Percentiles rank a stretch among this genome's conserved stretches.
Evolutionary conservation across 2,888 invertebrate species (phyloP).

Genomic region (Tipula lateralis): DNA sequence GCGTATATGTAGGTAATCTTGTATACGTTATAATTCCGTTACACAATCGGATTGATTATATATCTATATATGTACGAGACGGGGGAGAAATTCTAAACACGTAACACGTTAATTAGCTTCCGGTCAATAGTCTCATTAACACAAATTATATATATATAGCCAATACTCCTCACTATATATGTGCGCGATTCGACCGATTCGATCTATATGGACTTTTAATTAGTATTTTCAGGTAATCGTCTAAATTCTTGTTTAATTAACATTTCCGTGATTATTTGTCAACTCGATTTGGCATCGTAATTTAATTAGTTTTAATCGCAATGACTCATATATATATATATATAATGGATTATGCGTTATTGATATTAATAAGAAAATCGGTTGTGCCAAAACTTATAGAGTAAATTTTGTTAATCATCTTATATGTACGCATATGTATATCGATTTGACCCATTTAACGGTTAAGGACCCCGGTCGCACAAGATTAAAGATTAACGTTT

Average conservation of each 20-base stretch:
- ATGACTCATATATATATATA: not conserved
- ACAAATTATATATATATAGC: not conserved
- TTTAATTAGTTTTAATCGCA: not conserved
- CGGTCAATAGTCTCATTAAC: conserved; percentile 13
- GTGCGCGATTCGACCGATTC: not conserved
- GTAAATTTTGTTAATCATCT: not conserved
- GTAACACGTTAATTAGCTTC: not conserved
- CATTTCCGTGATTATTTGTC: not conserved
- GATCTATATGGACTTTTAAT: not conserved
- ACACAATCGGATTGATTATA: not conserved
- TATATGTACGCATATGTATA: too few relatives aligned
- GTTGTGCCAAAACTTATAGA: not conserved
- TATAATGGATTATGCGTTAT: not conserved
- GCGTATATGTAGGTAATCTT: not conserved
- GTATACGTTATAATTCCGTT: not conserved
- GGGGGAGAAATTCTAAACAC: conserved; percentile 5
- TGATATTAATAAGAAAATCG: not conserved
- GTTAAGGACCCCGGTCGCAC: not conserved
- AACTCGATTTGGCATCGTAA: not conserved
- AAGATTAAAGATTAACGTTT: not conserved
- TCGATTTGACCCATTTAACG: not conserved
- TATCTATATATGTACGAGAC: not conserved
- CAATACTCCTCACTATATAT: not conserved
- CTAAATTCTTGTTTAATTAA: not conserved
- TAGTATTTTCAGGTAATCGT: not conserved